Conservation (phyloP, 2,113 vertebrate genomes). For the Nycticryphes semicollaris region DNA sequence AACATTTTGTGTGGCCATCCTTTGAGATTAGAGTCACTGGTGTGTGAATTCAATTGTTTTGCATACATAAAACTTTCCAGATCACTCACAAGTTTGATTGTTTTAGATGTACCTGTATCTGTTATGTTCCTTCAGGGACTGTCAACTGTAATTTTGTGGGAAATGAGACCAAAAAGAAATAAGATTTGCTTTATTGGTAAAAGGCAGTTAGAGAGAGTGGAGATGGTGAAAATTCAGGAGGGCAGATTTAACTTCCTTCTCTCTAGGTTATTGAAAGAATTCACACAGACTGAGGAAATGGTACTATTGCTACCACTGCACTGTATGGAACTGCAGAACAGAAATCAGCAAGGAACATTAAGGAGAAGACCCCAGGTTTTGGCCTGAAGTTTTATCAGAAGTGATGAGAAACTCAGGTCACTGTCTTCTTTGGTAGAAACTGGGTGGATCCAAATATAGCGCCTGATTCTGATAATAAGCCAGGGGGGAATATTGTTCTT, state of each 20-base stretch:
- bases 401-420: neutral
- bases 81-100: neutral
- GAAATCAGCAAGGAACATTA: neutral
- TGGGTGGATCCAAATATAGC: neutral
- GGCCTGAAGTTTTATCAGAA: neutral
- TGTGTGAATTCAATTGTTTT: conserved; percentile 33
- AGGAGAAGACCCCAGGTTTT: neutral
- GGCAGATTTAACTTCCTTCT: neutral
- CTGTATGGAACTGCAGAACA: neutral
- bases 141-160: neutral
- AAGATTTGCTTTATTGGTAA: neutral
- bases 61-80: neutral
- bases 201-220: neutral
- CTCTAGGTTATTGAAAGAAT: neutral
- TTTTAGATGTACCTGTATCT: neutral
- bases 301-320: neutral
- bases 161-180: neutral
- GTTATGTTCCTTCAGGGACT: neutral
- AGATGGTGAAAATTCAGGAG: neutral
- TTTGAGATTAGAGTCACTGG: neutral
- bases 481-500: neutral
- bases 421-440: neutral
- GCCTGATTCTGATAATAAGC: neutral
- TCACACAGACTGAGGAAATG: neutral
- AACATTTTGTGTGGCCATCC: neutral